Evolutionary conservation across 1,140 invertebrate species (phyloP), one percentile per base, ranked within the genome.

Genomic region (Brachionus koreanus): DNA sequence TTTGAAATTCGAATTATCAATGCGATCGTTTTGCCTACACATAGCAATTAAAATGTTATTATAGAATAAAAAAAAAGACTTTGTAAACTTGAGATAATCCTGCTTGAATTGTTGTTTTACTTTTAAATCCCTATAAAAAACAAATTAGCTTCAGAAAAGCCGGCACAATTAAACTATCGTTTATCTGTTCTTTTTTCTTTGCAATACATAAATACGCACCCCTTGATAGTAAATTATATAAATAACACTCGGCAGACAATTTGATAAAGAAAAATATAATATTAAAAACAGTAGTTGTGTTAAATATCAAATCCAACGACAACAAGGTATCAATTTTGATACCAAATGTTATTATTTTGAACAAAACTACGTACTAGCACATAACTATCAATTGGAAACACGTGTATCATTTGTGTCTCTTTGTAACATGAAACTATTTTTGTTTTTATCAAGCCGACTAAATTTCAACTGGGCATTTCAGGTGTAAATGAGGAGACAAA

Each of bases 41-140:
- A 69, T n/a, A 69, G 29, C 65, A 69, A 69, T 69, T 69, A 69
- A 69, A 69, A 69, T 69, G 33, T 39, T 69, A 69, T 69, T 37
- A 69, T 37, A 69, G n/a, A n/a, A n/a, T n/a, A n/a, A n/a, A n/a
- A 37, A 69, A 69, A 35, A 16, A 43, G 33, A 69, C 65, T 69
- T 69, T 69, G 65, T 69, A 69, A 69, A 69, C 65, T 42, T 69
- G 65, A 69, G 65, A 69, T 69, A 69, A 69, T 69, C 65, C 65
- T 69, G 33, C 65, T 69, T 39, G 25, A 33, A 65, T 29, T 69
- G n/a, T 16, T 69, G 35, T 65, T 33, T 65, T 35, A 12, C 33
- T 65, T n/a, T 33, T 65, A 65, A 69, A 69, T 69, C 65, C 35
- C 37, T 39, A 69, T 69, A 39, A 69, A 69, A 69, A 69, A 69